Base-by-base conservation (phyloP, 2,113 vertebrate genomes). In the Ceuthmochares aereus region DNA sequence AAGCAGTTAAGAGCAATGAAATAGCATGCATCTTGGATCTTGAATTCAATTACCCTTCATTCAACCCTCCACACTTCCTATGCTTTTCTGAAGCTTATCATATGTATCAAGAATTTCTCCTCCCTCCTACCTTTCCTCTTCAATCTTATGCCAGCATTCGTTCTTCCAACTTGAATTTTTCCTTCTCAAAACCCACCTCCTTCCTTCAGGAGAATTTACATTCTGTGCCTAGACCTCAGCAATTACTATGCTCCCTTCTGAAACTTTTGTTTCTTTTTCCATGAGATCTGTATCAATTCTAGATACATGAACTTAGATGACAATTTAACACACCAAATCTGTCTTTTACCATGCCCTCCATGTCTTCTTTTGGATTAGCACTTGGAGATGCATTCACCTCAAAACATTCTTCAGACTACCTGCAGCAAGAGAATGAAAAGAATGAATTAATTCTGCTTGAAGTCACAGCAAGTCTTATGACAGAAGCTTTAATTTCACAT, bases 401-500 rank as follows among this genome's bases (percentile, higher is more conserved):
- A 76, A 93, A 95, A 93, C 14, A 42, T 25, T 68, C 8, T 62
- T 55, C 68, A 87, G 58, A 58, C 37, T 91, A 49, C 54, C 78
- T 54, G 18, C 82, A 82, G 30, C 45, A 77, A 82, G 32, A 94
- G 45, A 87, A 93, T 80, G 22, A 88, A 95, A 94, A 63, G 72
- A 63, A 72, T 76, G 81, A 96, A 95, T 85, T 62, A 83, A 90
- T 83, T 93, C 85, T 86, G 55, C 87, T 90, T 83, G 75, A 96
- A 91, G 67, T 87, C 59, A 85, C 54, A 83, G 60, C 64, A 85
- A 66, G 43, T 73, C 55, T 85, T 91, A 91, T 59, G 84, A 90
- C 83, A 93, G 62, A 91, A 93, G 72, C 92, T 95, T 86, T 95
- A 92, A 93, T 93, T 95, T 85, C 84, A 69, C 52, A 83, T 88